Evolutionary conservation across 1,140 invertebrate species (phyloP), one percentile per base, ranked within the genome.

Genomic region (Drosophila tropicalis): DNA sequence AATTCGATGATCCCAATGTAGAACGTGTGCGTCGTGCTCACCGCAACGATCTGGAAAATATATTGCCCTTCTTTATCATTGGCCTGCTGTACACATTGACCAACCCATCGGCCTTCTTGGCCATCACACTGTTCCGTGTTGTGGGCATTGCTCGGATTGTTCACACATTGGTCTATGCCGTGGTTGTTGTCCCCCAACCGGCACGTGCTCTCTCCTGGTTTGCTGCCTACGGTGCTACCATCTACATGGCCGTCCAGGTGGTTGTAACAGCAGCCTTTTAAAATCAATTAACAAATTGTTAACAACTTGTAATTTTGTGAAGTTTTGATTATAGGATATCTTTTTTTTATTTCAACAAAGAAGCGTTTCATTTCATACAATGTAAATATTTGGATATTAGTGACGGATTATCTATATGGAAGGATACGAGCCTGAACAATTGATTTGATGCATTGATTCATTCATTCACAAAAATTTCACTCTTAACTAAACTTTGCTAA

Each of bases 1-100:
- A 78, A 54, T 92, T 82, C 47, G 92, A 94, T 68, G 93, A 95
- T 76, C 91, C 92, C 5, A 93, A 95, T 74, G 91, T 95, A 0
- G 94, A 95, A 79, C 92, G 94, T 68, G 92, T 94, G 12, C 92
- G 93, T 25, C 91, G 95, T 75, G 94, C 94, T 13, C 95, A 96
- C 81, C 90, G 93, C 61, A 96, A 96, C 79, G 95, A 96, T 80
- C 72, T 96, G 60, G 95, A 96, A 87, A 96, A 96, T 74, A 93
- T 96, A 66, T 83, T 94, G 9, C 93, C 94, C 4, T 96, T 95
- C 92, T 92, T 95, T 7, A 76, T 94, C 1, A 91, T 94, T 44
- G 95, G 94, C 1, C 92, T 94, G 0, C 70, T 95, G 1, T 96
- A 95, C 87, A 87, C 95, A 0, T 79, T 93, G 41, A 95, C 94